Percentiles rank a stretch among this genome's conserved stretches.
phyloP scores from a whole-genome alignment of 2,113 vertebrate genomes.

The Mola mola region DNA sequence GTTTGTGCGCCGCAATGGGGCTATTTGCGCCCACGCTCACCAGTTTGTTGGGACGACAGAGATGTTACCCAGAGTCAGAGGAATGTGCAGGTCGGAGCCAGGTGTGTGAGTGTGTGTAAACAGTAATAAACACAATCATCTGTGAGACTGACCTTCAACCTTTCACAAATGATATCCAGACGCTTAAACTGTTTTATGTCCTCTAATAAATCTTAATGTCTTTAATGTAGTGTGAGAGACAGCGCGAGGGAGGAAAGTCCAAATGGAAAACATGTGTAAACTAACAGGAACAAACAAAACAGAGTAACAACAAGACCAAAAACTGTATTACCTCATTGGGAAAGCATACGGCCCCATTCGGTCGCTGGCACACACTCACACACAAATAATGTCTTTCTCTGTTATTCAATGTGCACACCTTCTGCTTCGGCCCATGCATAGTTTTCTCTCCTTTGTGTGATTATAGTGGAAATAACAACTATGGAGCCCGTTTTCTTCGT shows the following conservation, averaged over 20 bases:
- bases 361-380: not conserved
- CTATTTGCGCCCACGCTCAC: conserved; percentile 57
- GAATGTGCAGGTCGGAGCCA: conserved; percentile 67
- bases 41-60: conserved; percentile 57
- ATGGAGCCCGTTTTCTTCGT: no score
- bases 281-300: conserved; percentile 38
- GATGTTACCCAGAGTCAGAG: conserved; percentile 60
- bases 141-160: conserved; percentile 44
- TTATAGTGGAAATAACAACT: no score
- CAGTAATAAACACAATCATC: conserved; percentile 45
- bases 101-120: conserved; percentile 34
- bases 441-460: not conserved
- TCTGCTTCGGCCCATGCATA: not conserved
- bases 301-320: conserved; percentile 4
- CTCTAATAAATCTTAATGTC: conserved; percentile 27
- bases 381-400: no score
- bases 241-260: not conserved
- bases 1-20: conserved; percentile 53
- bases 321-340: conserved; percentile 30
- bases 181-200: conserved; percentile 33
- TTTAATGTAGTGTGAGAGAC: conserved; percentile 15
- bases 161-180: conserved; percentile 30
- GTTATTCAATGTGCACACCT: no score
- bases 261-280: conserved; percentile 76
- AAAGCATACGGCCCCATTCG: conserved; percentile 12